Evolutionary conservation across 2,113 vertebrate genomes (phyloP).

Genomic region (Stigmatopora nigra): DNA sequence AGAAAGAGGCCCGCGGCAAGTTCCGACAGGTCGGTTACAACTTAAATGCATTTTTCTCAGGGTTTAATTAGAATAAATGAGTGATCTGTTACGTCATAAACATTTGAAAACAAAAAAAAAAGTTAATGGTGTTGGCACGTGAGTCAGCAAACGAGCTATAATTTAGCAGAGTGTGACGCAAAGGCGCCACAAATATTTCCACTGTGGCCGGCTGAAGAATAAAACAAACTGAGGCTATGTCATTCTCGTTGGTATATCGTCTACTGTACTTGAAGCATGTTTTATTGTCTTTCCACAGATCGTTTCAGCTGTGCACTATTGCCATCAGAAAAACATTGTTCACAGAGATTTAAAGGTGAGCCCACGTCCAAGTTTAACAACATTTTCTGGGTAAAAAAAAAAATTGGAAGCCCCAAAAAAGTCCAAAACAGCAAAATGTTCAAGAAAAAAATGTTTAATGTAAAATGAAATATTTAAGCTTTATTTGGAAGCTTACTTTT

Average conservation of each 20-base stretch:
- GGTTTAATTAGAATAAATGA: not conserved
- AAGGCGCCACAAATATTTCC: not conserved
- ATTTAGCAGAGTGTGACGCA: not conserved
- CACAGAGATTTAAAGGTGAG: conserved; percentile 84
- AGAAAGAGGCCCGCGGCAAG: conserved; percentile 81
- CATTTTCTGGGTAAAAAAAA: not conserved
- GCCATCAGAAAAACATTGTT: conserved; percentile 86
- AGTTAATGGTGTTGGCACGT: not conserved
- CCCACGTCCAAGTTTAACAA: not conserved
- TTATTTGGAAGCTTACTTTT: too few relatives aligned
- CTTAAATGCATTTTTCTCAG: not conserved
- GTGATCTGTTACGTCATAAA: not conserved
- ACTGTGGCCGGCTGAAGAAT: conserved; percentile 7
- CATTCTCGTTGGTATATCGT: not conserved
- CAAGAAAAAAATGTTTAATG: too few relatives aligned
- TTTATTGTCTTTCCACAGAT: conserved; percentile 59
- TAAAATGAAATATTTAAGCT: too few relatives aligned
- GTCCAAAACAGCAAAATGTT: too few relatives aligned
- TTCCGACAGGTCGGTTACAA: conserved; percentile 62
- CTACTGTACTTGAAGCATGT: not conserved
- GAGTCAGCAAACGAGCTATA: not conserved
- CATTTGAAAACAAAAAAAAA: not conserved
- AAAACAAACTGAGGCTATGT: conserved; percentile 1
- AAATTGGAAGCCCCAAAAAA: too few relatives aligned
- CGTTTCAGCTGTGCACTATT: conserved; percentile 80